These are phyloP conservation scores for Polylopha cassiicola DNA, from an alignment of 2,888 invertebrate genomes.

Conservation along the genomic window DNA sequence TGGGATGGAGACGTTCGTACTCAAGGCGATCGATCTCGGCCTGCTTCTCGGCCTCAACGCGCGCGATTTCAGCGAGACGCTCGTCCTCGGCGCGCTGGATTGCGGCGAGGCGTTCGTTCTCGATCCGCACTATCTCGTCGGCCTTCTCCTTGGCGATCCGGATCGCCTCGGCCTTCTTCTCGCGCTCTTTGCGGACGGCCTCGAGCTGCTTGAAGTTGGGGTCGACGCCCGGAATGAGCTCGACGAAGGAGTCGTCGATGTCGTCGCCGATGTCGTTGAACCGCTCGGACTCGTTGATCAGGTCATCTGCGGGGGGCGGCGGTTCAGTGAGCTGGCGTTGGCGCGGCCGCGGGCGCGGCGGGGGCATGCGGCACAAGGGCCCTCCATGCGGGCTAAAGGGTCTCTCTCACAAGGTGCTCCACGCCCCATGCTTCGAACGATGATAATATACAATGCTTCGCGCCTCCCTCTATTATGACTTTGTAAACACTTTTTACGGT, in stretches of 20 bases:
- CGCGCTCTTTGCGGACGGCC: slow-evolving; percentile 35
- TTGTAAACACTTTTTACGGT: slow-evolving; percentile 33
- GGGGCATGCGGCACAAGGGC: slow-evolving; percentile 37
- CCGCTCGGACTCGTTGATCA: slow-evolving; percentile 91
- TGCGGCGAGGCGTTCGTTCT: slow-evolving; percentile 39
- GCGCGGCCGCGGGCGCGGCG: slow-evolving; percentile 24
- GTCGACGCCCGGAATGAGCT: slow-evolving; percentile 81
- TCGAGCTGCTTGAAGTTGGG: slow-evolving; percentile 57
- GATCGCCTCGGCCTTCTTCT: slow-evolving; percentile 35
- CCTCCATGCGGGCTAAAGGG: slow-evolving; percentile 25
- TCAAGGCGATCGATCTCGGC: slow-evolving; percentile 30
- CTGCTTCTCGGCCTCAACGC: slow-evolving; percentile 11
- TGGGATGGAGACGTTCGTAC: slow-evolving; percentile 8
- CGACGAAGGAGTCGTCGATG: slow-evolving; percentile 95
- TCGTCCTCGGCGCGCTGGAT: slow-evolving; percentile 6
- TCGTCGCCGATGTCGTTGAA: slow-evolving; percentile 95
- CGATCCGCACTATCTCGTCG: slow-evolving; percentile 30
- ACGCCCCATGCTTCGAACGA: slow-evolving; percentile 55
- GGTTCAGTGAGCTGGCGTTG: slow-evolving; percentile 37
- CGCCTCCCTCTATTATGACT: slow-evolving; percentile 6
- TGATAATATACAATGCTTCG: slow-evolving; percentile 42
- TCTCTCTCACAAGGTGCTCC: slow-evolving; percentile 36
- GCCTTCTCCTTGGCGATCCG: slow-evolving; percentile 30
- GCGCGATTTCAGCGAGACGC: slow-evolving; percentile 27
- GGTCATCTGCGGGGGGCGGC: slow-evolving; percentile 82